Evolutionary conservation across 1,140 invertebrate species (phyloP), one percentile per base, ranked within the genome.

Genomic region (Zaprionus davidi): DNA sequence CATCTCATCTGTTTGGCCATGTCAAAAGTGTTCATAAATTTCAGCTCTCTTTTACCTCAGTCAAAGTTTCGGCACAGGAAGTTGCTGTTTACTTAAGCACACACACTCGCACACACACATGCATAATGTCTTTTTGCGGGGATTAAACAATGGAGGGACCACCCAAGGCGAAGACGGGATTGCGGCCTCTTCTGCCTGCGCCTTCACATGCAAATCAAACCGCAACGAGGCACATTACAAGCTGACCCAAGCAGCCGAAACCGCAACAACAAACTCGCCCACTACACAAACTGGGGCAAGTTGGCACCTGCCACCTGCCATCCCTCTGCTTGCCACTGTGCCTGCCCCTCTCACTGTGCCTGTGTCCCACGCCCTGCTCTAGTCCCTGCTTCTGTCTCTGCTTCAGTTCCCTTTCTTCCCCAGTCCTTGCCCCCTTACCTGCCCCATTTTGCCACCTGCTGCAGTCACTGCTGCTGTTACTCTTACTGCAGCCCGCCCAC

Each of bases 1-100:
- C 66, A 24, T 41, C 65, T 55, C 56, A 53, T 58, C 36, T 73
- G 64, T 73, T 73, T 60, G 63, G 76, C 64, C 71, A 73, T 81
- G 84, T 87, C 84, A 87, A 87, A 86, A 83, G 76, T 87, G 84
- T 88, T 90, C 84, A 88, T 87, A 87, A 88, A 87, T 87, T 87
- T 69, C 55, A 67, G 24, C 41, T 73, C 46, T 44, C n/a, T 51
- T 22, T 51, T 17, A 51, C 46, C 46, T 51, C 26, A 49, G 53
- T 66, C 73, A 28, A 58, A 67, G 71, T 76, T 87, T 87, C 62
- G 68, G 81, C 81, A 88, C 85, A 87, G 85, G 84, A 87, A 88
- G 85, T 87, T 84, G 66, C 75, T 87, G 84, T 88, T 87, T 87
- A 87, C 85, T 84, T 87, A 87, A 74, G 57, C 51, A 56, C 59